These are phyloP conservation scores for Micronisus gabar DNA, from an alignment of 2,113 vertebrate species.

Conservation along the genomic window DNA sequence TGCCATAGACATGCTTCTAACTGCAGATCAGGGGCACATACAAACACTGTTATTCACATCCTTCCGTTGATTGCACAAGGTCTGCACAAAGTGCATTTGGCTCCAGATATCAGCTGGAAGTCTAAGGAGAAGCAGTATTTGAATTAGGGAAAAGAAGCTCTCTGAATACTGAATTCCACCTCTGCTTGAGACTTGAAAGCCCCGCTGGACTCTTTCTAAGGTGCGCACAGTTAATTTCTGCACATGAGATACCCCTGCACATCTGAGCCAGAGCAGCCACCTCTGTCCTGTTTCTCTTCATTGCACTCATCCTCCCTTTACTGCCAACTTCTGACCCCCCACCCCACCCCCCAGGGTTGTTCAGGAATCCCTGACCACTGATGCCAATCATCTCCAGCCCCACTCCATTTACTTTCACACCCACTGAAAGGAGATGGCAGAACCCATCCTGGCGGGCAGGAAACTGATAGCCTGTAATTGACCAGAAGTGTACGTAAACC, in stretches of 20 bases:
- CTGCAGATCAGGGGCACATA: neutral
- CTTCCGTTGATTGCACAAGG: neutral
- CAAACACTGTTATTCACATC: neutral
- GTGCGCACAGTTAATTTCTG: neutral
- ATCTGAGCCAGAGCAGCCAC: neutral
- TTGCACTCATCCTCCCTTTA: fast-evolving
- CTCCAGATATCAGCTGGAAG: neutral
- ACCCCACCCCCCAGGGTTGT: neutral
- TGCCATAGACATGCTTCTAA: neutral
- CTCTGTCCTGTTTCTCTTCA: neutral
- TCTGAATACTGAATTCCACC: neutral
- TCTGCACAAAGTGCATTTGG: neutral
- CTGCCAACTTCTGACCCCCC: neutral
- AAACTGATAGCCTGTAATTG: fast-evolving
- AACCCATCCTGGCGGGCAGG: neutral
- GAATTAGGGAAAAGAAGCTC: neutral
- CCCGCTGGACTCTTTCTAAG: too few species aligned
- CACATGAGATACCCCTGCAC: neutral
- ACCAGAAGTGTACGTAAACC: neutral
- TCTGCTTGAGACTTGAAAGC: neutral
- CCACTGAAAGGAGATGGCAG: neutral
- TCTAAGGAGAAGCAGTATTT: neutral
- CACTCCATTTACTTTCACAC: neutral
- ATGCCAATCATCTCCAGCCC: fast-evolving
- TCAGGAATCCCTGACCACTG: neutral